These are phyloP conservation scores for Stegodyphus mimosarum DNA, from an alignment of 1,140 invertebrate genomes.

Conservation along the genomic window DNA sequence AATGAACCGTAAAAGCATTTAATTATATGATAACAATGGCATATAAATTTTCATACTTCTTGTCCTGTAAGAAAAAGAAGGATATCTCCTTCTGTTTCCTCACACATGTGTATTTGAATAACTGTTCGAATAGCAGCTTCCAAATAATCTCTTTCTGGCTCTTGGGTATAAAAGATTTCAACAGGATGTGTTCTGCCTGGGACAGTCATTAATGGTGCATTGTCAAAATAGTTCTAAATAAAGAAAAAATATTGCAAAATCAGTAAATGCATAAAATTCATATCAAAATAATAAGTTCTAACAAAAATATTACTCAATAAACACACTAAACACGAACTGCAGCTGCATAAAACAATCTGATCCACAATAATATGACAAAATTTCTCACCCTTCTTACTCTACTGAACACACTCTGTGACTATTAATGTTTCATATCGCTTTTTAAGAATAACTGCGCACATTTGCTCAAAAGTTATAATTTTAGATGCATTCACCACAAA, in stretches of 20 bases:
- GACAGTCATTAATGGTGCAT: conserved; percentile 98
- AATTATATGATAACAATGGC: conserved; percentile 6
- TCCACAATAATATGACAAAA: no score
- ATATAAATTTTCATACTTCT: conserved; percentile 70
- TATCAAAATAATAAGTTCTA: no score
- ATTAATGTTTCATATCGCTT: no score
- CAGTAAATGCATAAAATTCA: no score
- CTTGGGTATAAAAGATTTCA: conserved; percentile 99
- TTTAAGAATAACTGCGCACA: no score
- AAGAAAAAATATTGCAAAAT: neutral
- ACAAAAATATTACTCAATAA: no score
- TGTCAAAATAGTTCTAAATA: conserved; percentile 91
- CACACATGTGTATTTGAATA: conserved; percentile 99
- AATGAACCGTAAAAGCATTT: neutral
- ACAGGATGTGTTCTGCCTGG: conserved; percentile 96
- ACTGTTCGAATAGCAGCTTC: conserved; percentile 99
- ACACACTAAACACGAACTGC: no score
- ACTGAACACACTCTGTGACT: no score
- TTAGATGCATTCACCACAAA: no score
- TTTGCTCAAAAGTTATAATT: no score
- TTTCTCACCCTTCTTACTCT: no score
- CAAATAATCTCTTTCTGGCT: conserved; percentile 97
- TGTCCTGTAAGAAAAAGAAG: conserved; percentile 95
- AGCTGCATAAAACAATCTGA: no score
- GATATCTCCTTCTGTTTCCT: conserved; percentile 93